Percentiles rank a stretch among this genome's conserved stretches.
Evolutionary conservation across 2,113 vertebrate species (phyloP).

Genomic region (Nyctereutes procyonoides): DNA sequence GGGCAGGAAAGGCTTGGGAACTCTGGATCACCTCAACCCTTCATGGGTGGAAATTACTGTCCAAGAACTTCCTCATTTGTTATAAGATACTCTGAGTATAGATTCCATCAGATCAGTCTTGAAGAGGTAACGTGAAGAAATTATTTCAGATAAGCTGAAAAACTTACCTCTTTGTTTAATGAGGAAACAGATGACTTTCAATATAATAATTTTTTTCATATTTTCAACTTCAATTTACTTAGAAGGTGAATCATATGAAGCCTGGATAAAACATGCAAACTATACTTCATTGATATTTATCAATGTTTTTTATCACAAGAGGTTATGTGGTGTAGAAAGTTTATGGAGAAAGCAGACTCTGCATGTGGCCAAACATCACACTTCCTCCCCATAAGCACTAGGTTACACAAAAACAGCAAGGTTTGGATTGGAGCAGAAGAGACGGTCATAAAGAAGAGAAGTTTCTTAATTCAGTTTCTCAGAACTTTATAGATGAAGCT

Average conservation of each 20-base stretch:
- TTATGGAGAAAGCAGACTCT: background rate
- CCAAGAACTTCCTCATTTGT: background rate
- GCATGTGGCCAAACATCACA: background rate
- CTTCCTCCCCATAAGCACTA: background rate
- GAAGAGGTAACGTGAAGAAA: background rate
- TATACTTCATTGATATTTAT: background rate
- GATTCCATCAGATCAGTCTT: background rate
- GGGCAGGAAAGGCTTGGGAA: background rate
- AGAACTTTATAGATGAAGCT: background rate
- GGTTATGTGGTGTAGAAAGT: background rate
- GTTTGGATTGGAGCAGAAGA: background rate
- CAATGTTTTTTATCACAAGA: background rate
- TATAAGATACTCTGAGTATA: no score
- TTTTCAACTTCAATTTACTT: background rate
- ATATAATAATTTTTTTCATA: background rate
- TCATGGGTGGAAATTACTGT: background rate
- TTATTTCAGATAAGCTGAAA: background rate
- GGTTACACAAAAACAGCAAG: background rate
- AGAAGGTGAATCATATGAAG: background rate
- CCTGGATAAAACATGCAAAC: background rate
- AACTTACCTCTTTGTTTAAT: background rate
- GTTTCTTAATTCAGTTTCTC: background rate
- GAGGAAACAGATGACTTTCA: background rate
- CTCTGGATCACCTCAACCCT: rapidly evolving
- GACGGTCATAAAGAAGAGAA: background rate